Conservation (phyloP, 2,113 vertebrate genomes). For the Myotis lucifugus region DNA sequence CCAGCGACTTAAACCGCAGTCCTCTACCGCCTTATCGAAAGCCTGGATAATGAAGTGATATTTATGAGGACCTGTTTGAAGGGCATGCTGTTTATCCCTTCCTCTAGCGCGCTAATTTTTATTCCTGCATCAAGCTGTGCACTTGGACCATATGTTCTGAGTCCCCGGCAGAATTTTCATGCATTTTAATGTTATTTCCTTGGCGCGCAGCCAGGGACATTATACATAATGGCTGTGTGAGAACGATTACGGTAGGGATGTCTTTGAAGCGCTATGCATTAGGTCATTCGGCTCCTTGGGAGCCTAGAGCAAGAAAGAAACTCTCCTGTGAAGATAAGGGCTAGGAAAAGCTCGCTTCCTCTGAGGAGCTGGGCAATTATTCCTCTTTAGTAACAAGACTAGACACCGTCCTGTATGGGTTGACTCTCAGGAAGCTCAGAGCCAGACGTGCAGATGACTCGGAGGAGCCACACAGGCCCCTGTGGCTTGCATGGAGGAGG, state of each 20-base stretch:
- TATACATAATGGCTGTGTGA: conserved; percentile 69
- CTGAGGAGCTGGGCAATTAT: background rate
- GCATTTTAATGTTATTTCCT: conserved; percentile 75
- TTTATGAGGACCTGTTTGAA: conserved; percentile 60
- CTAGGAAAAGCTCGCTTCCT: background rate
- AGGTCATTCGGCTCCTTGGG: conserved; percentile 43
- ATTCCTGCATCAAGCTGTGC: conserved; percentile 62
- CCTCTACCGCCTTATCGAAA: background rate
- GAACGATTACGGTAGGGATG: conserved; percentile 33
- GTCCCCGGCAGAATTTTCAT: conserved; percentile 68
- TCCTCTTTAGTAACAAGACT: background rate
- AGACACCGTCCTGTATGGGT: background rate
- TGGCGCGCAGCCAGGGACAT: conserved; percentile 70
- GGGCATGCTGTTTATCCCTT: conserved; percentile 58
- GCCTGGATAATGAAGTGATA: background rate
- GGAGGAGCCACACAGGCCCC: background rate
- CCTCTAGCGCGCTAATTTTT: conserved; percentile 64
- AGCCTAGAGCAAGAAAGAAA: background rate
- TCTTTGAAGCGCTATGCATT: conserved; percentile 52
- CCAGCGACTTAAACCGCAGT: background rate
- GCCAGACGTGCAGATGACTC: background rate
- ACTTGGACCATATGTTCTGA: conserved; percentile 76
- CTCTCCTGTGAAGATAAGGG: background rate
- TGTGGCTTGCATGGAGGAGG: background rate
- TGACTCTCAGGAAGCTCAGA: background rate